Evolutionary conservation across 2,113 vertebrate genomes (phyloP).

Genomic region (Equus quagga): DNA sequence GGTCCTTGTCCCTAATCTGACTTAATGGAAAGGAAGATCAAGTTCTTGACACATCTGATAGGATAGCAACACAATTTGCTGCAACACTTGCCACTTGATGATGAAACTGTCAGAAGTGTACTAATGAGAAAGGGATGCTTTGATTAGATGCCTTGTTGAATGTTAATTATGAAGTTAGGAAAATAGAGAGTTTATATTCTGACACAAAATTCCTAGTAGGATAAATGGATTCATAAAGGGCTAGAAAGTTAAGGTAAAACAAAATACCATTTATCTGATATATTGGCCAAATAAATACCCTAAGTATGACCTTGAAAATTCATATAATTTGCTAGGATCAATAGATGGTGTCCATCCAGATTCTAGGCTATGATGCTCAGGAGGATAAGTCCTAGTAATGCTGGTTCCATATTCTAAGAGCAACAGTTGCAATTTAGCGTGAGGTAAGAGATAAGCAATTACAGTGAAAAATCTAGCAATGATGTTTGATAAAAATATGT

Average conservation of each 20-base stretch:
- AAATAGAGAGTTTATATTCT: conserved; percentile 66
- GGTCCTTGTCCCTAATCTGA: conserved; percentile 72
- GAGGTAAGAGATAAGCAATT: neutral
- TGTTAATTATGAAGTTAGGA: conserved; percentile 72
- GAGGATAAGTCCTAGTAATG: neutral
- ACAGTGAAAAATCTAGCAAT: neutral
- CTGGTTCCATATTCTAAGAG: neutral
- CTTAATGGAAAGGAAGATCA: conserved; percentile 79
- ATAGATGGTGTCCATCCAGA: neutral
- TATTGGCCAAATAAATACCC: neutral
- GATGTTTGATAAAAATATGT: neutral
- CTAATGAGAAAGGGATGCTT: conserved; percentile 76
- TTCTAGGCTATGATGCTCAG: neutral
- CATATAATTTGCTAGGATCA: neutral
- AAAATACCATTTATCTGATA: neutral
- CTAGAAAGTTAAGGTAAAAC: conserved; percentile 7
- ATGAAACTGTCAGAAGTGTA: conserved; percentile 74
- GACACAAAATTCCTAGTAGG: conserved; percentile 43
- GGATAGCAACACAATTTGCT: conserved; percentile 74
- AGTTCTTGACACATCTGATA: conserved; percentile 76
- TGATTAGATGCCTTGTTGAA: conserved; percentile 70
- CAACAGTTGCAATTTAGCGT: neutral
- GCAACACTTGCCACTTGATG: conserved; percentile 73
- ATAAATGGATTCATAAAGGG: conserved; percentile 19
- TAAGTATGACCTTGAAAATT: conserved; percentile 29